Conservation (phyloP, 2,888 invertebrate genomes). For the Eupithecia insigniata region DNA sequence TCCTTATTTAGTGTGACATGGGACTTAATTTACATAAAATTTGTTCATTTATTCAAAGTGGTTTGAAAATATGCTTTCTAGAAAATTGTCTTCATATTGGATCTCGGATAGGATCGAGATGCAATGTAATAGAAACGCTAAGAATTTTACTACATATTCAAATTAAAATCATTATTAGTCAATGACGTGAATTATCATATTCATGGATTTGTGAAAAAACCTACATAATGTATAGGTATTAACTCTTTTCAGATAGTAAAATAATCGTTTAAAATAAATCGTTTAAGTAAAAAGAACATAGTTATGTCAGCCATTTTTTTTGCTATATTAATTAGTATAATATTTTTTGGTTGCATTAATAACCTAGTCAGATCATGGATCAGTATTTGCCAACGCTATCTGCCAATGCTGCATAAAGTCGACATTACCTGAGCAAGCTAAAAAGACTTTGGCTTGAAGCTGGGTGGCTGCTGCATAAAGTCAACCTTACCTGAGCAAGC, state of each 20-base stretch:
- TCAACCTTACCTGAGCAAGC: constrained; percentile 93
- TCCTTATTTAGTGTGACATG: not conserved
- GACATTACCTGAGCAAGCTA: constrained; percentile 96
- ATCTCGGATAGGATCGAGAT: constrained; percentile 13
- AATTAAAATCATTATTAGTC: constrained; percentile 5
- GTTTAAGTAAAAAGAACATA: not conserved
- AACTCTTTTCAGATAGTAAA: not conserved
- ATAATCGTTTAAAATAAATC: no score
- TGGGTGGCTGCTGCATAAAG: constrained; percentile 93
- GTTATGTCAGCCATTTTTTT: not conserved
- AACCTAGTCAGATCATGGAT: not conserved
- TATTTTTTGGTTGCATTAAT: not conserved
- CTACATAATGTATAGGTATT: no score
- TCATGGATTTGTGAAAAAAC: not conserved
- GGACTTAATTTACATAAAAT: constrained; percentile 3
- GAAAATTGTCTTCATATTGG: not conserved
- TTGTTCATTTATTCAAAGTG: not conserved
- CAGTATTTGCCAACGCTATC: not conserved
- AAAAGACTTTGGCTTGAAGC: constrained; percentile 95
- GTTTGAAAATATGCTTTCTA: not conserved
- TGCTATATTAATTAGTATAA: not conserved
- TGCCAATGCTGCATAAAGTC: constrained; percentile 95
- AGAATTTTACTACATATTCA: not conserved
- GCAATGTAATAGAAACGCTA: constrained; percentile 18
- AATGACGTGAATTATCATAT: constrained; percentile 1